Percentiles rank a stretch among this genome's conserved stretches.
Conservation (phyloP, 2,113 vertebrate species). For the Colius striatus region DNA sequence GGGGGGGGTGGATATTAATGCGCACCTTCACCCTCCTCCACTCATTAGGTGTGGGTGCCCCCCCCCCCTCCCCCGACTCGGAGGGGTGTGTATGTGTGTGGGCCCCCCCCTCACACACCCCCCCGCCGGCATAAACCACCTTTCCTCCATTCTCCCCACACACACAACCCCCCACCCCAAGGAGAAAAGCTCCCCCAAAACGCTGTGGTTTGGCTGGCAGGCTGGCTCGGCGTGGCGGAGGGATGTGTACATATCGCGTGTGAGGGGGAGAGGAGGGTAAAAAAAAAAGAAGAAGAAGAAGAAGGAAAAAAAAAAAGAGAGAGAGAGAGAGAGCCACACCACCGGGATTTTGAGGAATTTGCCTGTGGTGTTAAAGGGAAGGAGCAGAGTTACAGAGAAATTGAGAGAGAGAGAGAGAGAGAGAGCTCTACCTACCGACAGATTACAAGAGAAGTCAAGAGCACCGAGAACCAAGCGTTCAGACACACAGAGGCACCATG, state of each 20-base stretch:
- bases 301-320: neutral
- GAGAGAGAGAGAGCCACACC: slow-evolving; percentile 63
- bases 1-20: slow-evolving; percentile 69
- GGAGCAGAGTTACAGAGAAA: slow-evolving; percentile 75
- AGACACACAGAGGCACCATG: slow-evolving; percentile 70
- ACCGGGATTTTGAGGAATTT: slow-evolving; percentile 83
- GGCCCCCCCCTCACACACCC: too few relatives aligned
- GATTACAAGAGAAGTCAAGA: slow-evolving; percentile 77
- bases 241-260: slow-evolving; percentile 79
- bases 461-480: slow-evolving; percentile 55
- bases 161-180: neutral
- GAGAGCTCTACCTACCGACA: slow-evolving; percentile 82
- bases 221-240: slow-evolving; percentile 75
- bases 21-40: slow-evolving; percentile 71
- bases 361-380: slow-evolving; percentile 86
- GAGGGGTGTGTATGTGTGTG: neutral
- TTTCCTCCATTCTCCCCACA: neutral
- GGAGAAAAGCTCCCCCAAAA: slow-evolving; percentile 14
- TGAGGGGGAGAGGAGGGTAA: slow-evolving; percentile 26
- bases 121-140: neutral
- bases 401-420: slow-evolving; percentile 74
- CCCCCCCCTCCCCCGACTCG: neutral
- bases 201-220: slow-evolving; percentile 46
- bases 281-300: neutral
- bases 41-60: slow-evolving; percentile 63